Evolutionary conservation across 1,140 invertebrate genomes (phyloP).

Genomic region (Diorhabda sublineata): DNA sequence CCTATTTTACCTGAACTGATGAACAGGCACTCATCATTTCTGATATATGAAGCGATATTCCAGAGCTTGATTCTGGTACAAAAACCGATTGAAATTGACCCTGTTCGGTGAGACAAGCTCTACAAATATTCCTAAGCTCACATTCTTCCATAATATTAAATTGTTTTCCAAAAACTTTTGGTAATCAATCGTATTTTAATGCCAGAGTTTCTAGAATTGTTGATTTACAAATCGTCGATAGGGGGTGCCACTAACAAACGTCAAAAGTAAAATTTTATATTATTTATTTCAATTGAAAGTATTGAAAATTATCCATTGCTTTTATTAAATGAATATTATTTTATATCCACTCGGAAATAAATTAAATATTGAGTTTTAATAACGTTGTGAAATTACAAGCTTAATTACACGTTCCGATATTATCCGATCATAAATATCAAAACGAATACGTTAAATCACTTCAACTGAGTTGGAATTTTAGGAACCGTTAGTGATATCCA

Average conservation of each 20-base stretch:
- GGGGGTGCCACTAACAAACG: background rate
- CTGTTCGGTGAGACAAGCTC: constrained; percentile 40
- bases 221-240: background rate
- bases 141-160: constrained; percentile 37
- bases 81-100: constrained; percentile 43
- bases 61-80: constrained; percentile 30
- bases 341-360: too few species aligned
- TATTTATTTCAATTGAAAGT: too few species aligned
- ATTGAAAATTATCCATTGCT: background rate
- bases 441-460: too few species aligned
- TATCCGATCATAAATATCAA: too few species aligned
- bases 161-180: constrained; percentile 33
- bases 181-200: constrained; percentile 32
- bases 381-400: too few species aligned
- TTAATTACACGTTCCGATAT: too few species aligned
- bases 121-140: constrained; percentile 34
- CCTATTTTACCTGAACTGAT: constrained; percentile 48
- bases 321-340: background rate
- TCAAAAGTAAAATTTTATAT: too few species aligned
- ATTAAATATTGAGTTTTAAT: too few species aligned
- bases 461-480: too few species aligned
- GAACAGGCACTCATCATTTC: constrained; percentile 57
- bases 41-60: constrained; percentile 38
- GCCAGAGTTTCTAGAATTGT: constrained; percentile 19
- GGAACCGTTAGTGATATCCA: too few species aligned